Base-by-base conservation (phyloP, 2,888 invertebrate species). In the Lasius fuliginosus region DNA sequence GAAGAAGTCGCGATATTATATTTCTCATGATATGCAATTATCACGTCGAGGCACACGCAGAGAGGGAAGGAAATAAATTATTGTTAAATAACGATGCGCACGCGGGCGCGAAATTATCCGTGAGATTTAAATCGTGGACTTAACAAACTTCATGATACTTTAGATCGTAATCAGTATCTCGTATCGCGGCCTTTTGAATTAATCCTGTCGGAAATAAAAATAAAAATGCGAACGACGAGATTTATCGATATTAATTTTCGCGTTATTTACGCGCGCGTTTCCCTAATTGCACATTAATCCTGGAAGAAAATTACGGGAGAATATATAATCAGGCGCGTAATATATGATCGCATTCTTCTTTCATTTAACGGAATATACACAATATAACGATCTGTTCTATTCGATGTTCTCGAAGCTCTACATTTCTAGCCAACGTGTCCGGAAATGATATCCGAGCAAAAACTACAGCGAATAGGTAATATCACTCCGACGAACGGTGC, bases 401-500 rank as follows among this genome's bases (percentile, higher is more conserved):
- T 33, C 6, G 71, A 12, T 15, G 8, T 18, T 8, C 27, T 15
- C 33, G 6, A 42, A 27, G 27, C 23, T 56, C 53, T 23, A 23
- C n/a, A 18, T 40, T 79, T 58, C 36, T 1, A 27, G 18, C 3
- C 18, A 40, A 62, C 46, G 30, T n/a, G 15, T 56, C 60, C 60
- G 60, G 46, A 69, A 60, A 33, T 42, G 71, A 69, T 60, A 79
- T 69, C 69, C 58, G 30, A 8, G 36, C 67, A 77, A 67, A 79
- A 79, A 68, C n/a, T 42, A 12, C 40, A 15, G 18, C 67, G 18
- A 69, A 79, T 68, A 9, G 67, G 53, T 58, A 53, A 53, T 53
- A 79, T 79, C 69, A 79, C 60, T 77, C 82, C 65, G 11, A 27
- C 53, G 42, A 60, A 75, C 42, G 82, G 46, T 42, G 62, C 60